Conservation (phyloP, 2,113 vertebrate species). For the Zosterops pallidus region DNA sequence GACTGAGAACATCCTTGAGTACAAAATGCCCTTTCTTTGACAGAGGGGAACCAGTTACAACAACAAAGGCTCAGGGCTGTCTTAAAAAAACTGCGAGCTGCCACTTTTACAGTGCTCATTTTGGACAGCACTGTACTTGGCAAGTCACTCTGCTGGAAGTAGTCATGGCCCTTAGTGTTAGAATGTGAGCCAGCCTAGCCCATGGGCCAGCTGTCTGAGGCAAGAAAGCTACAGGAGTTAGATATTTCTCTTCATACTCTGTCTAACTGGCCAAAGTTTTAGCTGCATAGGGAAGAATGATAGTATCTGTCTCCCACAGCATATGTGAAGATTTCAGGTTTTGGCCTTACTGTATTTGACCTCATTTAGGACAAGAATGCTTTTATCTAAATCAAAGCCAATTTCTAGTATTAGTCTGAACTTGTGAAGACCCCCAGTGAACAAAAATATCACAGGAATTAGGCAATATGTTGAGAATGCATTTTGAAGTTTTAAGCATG, state of each 20-base stretch:
- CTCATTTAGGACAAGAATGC: slow-evolving; percentile 59
- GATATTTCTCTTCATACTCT: not conserved
- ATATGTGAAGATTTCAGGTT: slow-evolving; percentile 52
- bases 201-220: not conserved
- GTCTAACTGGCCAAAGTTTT: not conserved
- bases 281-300: not conserved
- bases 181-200: not conserved
- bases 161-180: not conserved
- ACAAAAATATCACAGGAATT: slow-evolving; percentile 63
- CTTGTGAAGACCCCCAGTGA: slow-evolving; percentile 60
- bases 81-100: not conserved
- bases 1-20: not conserved
- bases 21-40: not conserved
- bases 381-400: slow-evolving; percentile 68
- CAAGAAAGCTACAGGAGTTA: not conserved
- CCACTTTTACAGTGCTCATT: not conserved
- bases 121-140: not conserved
- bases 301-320: slow-evolving; percentile 17
- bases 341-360: slow-evolving; percentile 37
- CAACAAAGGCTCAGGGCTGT: not conserved
- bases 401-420: slow-evolving; percentile 53
- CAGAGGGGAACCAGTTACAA: not conserved
- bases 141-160: not conserved
- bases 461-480: slow-evolving; percentile 59
- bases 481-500: slow-evolving; percentile 65